Conservation (phyloP, 2,888 invertebrate genomes). For the Hermaeophaga mercurialis region DNA sequence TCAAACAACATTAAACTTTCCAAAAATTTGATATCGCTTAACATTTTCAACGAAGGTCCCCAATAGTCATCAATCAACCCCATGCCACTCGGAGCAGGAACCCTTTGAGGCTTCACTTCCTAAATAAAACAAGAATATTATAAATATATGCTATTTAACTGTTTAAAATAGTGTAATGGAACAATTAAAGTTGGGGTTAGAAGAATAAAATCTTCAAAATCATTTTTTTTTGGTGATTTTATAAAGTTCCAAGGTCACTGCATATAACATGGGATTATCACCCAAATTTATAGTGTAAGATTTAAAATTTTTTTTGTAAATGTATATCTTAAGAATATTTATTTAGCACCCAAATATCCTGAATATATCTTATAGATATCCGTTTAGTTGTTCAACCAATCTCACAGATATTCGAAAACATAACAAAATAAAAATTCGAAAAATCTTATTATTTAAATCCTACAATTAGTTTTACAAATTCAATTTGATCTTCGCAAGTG, state of each 20-base stretch:
- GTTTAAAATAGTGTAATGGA: neutral
- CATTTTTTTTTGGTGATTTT: neutral
- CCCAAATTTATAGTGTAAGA: no score
- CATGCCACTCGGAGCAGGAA: conserved; percentile 81
- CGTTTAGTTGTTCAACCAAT: no score
- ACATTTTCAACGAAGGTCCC: conserved; percentile 85
- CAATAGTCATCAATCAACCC: conserved; percentile 91
- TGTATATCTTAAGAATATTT: no score
- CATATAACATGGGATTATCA: no score
- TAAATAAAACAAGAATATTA: conserved; percentile 49
- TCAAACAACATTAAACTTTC: conserved; percentile 87
- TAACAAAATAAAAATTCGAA: no score
- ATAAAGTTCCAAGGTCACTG: neutral
- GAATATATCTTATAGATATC: no score
- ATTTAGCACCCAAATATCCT: no score
- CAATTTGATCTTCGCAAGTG: neutral
- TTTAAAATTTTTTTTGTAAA: no score
- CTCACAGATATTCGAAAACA: no score
- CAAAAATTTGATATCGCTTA: conserved; percentile 91
- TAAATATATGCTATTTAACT: neutral
- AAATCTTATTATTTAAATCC: no score
- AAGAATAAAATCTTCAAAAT: neutral
- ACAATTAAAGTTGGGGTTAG: neutral
- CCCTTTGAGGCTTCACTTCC: conserved; percentile 87
- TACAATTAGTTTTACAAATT: no score